phyloP scores from a whole-genome alignment of 2,797 vertebrate species.

The Pangasius larnaudii region DNA sequence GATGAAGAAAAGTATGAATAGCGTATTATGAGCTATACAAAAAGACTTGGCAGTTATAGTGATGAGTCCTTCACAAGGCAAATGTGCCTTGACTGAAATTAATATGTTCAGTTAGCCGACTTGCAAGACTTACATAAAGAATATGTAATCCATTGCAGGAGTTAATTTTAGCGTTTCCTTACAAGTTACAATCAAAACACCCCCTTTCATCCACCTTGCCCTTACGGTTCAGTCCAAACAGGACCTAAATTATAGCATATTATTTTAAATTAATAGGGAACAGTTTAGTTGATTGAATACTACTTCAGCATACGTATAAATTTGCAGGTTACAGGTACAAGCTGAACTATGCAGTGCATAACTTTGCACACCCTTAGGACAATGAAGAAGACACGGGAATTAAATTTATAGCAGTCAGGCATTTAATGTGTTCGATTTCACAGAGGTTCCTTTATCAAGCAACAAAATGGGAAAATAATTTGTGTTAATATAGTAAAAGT shows the following conservation, averaged over 20 bases:
- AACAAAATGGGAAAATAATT: not conserved
- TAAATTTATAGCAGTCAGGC: not conserved
- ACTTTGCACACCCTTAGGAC: not conserved
- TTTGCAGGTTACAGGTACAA: not conserved
- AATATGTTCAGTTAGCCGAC: slow-evolving; percentile 71
- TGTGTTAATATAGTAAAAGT: not conserved
- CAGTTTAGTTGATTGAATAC: not conserved
- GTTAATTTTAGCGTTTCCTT: slow-evolving; percentile 49
- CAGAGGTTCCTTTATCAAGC: not conserved
- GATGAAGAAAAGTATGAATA: slow-evolving; percentile 76
- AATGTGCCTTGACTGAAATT: slow-evolving; percentile 72
- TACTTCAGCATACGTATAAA: not conserved
- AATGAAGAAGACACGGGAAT: not conserved
- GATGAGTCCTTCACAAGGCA: slow-evolving; percentile 76
- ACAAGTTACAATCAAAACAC: not conserved
- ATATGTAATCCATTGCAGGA: slow-evolving; percentile 66
- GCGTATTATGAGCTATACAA: slow-evolving; percentile 78
- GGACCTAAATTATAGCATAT: not conserved
- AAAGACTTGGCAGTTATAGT: slow-evolving; percentile 71
- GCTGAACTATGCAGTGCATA: not conserved
- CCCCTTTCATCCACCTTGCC: not conserved
- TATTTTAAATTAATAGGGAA: not conserved
- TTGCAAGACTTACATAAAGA: slow-evolving; percentile 65
- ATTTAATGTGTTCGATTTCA: not conserved
- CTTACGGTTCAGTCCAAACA: not conserved